Conservation (phyloP, 2,888 invertebrate species). For the Marasmarcha lunaedactyla region DNA sequence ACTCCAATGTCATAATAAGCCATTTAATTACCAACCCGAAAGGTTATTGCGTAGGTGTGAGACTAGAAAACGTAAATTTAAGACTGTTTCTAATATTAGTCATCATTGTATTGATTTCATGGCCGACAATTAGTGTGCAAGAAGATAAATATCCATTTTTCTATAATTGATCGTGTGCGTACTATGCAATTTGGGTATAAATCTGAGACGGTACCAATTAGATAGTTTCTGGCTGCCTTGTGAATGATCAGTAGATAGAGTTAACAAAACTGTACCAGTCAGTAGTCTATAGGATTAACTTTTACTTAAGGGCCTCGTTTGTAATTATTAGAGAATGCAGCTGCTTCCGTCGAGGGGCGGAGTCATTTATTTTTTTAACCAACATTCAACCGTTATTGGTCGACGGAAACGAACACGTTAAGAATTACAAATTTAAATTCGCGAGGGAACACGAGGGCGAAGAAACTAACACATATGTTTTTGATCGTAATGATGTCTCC, state of each 20-base stretch:
- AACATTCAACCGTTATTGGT: conserved; percentile 44
- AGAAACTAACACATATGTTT: conserved; percentile 61
- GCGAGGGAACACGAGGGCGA: conserved; percentile 52
- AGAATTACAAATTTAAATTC: conserved; percentile 66
- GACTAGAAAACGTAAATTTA: too few species aligned
- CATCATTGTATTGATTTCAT: too few species aligned
- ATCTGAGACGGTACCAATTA: neutral
- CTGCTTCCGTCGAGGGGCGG: conserved; percentile 64
- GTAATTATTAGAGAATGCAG: conserved; percentile 61
- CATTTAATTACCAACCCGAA: too few species aligned
- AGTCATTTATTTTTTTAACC: conserved; percentile 45
- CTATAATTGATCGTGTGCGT: too few species aligned
- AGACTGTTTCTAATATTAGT: too few species aligned
- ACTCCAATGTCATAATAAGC: too few species aligned
- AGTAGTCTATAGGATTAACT: conserved; percentile 27
- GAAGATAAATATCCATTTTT: too few species aligned
- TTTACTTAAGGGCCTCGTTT: conserved; percentile 49
- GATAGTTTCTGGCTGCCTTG: neutral
- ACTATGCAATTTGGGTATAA: neutral
- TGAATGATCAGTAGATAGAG: neutral
- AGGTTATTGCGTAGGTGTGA: too few species aligned
- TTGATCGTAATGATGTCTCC: conserved; percentile 28
- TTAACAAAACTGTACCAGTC: conserved; percentile 24
- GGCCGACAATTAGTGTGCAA: too few species aligned
- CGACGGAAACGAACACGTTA: conserved; percentile 30